These are phyloP conservation scores for Palythoa caribaeorum DNA, from an alignment of 92 coral and sea anemone species.

Conservation along the genomic window DNA sequence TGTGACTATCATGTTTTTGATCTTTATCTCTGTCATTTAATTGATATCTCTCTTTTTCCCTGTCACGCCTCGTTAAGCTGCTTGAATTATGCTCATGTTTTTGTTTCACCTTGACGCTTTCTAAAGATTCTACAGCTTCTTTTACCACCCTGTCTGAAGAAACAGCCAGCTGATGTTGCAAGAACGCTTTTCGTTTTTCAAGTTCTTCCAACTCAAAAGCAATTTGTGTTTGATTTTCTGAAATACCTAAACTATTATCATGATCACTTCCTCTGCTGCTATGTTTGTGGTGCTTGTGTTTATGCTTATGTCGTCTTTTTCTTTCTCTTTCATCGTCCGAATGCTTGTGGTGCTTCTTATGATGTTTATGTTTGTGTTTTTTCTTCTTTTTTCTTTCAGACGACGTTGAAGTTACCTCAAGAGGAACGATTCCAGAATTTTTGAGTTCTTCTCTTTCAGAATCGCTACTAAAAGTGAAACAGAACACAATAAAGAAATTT, in stretches of 20 bases:
- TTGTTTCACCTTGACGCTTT: slow-evolving; percentile 30
- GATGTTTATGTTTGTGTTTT: slow-evolving; percentile 74
- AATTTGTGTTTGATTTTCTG: slow-evolving; percentile 67
- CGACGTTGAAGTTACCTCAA: slow-evolving; percentile 33
- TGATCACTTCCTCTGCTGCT: slow-evolving; percentile 44
- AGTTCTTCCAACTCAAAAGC: slow-evolving; percentile 90
- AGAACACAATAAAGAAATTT: neutral
- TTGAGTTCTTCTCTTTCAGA: slow-evolving; percentile 52
- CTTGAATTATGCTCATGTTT: slow-evolving; percentile 37
- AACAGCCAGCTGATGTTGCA: slow-evolving; percentile 91
- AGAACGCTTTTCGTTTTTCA: slow-evolving; percentile 86
- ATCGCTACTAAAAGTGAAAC: slow-evolving; percentile 33
- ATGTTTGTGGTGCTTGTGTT: slow-evolving; percentile 71
- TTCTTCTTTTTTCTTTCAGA: slow-evolving; percentile 75
- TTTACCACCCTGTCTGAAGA: slow-evolving; percentile 45
- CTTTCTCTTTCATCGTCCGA: slow-evolving; percentile 76
- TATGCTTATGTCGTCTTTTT: slow-evolving; percentile 86
- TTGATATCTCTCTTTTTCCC: slow-evolving; percentile 47
- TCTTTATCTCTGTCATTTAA: slow-evolving; percentile 49
- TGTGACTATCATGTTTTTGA: slow-evolving; percentile 50
- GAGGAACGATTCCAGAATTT: slow-evolving; percentile 17
- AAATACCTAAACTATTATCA: slow-evolving; percentile 47
- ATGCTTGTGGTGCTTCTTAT: slow-evolving; percentile 75
- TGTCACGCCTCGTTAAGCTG: slow-evolving; percentile 44
- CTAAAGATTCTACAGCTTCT: slow-evolving; percentile 22